phyloP scores from a whole-genome alignment of 2,888 invertebrate genomes.

The Hydrotaea diabolus region DNA sequence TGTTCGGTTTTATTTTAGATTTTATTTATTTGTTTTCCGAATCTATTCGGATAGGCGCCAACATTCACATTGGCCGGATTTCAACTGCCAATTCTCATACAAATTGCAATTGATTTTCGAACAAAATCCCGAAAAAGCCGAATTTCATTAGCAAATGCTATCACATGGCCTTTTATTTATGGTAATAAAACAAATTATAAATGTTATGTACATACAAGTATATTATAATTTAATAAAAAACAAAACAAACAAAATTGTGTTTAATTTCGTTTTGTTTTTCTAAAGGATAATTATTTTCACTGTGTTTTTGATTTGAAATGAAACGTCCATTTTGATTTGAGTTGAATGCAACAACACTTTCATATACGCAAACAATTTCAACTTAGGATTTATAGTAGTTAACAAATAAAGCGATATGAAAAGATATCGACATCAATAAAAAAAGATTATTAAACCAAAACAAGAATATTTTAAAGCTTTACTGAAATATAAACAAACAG shows the following conservation, averaged over 20 bases:
- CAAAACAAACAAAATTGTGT: slow-evolving; percentile 9
- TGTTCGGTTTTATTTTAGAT: slow-evolving; percentile 6
- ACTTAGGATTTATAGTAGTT: slow-evolving; percentile 1
- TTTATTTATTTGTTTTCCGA: background rate
- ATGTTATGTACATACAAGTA: slow-evolving; percentile 30
- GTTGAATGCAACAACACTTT: background rate
- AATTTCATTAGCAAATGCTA: no score
- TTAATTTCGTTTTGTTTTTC: background rate
- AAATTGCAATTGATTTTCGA: no score
- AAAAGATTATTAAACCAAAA: background rate
- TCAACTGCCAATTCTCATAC: no score
- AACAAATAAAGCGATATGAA: background rate
- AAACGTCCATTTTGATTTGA: slow-evolving; percentile 1
- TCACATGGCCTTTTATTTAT: background rate
- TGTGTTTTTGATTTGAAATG: background rate
- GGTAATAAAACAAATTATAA: background rate
- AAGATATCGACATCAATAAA: background rate
- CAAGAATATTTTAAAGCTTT: slow-evolving; percentile 38
- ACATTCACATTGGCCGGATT: no score
- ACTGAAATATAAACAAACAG: slow-evolving; percentile 12
- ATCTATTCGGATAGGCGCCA: no score
- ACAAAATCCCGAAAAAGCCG: no score
- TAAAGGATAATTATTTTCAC: background rate
- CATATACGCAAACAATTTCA: background rate
- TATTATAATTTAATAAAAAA: slow-evolving; percentile 25